phyloP scores from a whole-genome alignment of 2,888 invertebrate genomes.

The Asteroscopus sphinx region DNA sequence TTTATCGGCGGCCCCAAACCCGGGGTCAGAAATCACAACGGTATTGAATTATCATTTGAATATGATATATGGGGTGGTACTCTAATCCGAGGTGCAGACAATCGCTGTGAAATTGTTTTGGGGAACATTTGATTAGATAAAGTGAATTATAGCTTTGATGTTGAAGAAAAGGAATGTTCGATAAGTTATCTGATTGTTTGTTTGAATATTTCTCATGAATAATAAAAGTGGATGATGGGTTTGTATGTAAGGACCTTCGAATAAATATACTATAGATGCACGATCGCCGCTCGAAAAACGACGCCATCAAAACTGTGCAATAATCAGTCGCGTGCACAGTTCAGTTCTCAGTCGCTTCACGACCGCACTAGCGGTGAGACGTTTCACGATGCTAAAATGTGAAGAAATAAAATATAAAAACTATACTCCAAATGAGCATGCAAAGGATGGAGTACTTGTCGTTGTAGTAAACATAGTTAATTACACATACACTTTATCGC shows the following conservation, averaged over 20 bases:
- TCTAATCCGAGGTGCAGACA: slow-evolving; percentile 78
- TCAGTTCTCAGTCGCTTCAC: too few species aligned
- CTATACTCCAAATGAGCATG: too few species aligned
- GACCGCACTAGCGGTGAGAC: too few species aligned
- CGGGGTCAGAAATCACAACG: slow-evolving; percentile 81
- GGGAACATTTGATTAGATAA: slow-evolving; percentile 80
- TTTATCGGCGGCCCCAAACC: slow-evolving; percentile 77
- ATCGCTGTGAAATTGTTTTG: slow-evolving; percentile 80
- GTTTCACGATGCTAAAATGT: too few species aligned
- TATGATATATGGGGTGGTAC: slow-evolving; percentile 83
- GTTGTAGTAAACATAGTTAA: too few species aligned
- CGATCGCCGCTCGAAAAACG: too few species aligned
- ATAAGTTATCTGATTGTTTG: slow-evolving; percentile 48
- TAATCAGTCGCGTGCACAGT: too few species aligned
- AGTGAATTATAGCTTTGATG: slow-evolving; percentile 76
- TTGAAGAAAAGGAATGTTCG: slow-evolving; percentile 56
- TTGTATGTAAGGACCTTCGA: not conserved
- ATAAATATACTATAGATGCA: too few species aligned
- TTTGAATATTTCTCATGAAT: slow-evolving; percentile 41
- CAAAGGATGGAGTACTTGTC: too few species aligned
- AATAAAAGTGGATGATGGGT: slow-evolving; percentile 16
- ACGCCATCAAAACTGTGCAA: too few species aligned
- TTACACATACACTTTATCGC: too few species aligned
- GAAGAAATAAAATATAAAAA: too few species aligned
- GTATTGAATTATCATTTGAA: slow-evolving; percentile 89